phyloP scores from a whole-genome alignment of 2,113 vertebrate genomes.

The Hyaena hyaena region DNA sequence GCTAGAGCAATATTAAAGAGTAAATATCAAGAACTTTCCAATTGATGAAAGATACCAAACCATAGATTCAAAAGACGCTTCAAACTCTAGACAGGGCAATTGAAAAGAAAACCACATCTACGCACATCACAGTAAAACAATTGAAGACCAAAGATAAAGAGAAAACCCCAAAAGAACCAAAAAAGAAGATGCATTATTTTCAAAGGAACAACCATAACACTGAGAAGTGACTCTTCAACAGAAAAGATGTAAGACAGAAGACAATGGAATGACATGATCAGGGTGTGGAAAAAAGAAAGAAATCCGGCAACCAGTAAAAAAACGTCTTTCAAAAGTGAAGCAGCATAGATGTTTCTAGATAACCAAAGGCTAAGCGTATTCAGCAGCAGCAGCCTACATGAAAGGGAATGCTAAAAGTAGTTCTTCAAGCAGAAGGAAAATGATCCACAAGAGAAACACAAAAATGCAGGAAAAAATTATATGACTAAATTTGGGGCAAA shows the following conservation, averaged over 20 bases:
- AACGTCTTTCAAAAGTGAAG: slow-evolving; percentile 24
- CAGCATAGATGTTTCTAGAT: not conserved
- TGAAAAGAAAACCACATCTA: not conserved
- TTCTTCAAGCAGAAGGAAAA: not conserved
- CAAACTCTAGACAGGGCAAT: not conserved
- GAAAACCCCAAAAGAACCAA: not conserved
- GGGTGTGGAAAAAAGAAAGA: not conserved
- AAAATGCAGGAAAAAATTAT: not conserved
- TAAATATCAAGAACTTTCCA: not conserved
- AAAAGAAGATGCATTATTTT: slow-evolving; percentile 9
- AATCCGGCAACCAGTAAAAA: not conserved
- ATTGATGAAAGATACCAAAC: not conserved
- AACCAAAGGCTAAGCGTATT: not conserved
- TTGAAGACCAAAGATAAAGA: not conserved
- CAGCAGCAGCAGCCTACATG: not conserved
- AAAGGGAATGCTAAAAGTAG: not conserved
- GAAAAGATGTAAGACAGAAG: not conserved
- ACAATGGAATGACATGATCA: not conserved
- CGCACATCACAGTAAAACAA: not conserved
- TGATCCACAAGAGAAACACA: not conserved
- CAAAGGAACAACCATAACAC: not conserved
- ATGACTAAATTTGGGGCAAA: not conserved
- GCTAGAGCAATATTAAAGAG: not conserved
- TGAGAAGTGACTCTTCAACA: not conserved
- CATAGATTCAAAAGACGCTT: not conserved